phyloP scores from a whole-genome alignment of 92 coral and sea anemone genomes.

The Epizoanthus illoricatus region DNA sequence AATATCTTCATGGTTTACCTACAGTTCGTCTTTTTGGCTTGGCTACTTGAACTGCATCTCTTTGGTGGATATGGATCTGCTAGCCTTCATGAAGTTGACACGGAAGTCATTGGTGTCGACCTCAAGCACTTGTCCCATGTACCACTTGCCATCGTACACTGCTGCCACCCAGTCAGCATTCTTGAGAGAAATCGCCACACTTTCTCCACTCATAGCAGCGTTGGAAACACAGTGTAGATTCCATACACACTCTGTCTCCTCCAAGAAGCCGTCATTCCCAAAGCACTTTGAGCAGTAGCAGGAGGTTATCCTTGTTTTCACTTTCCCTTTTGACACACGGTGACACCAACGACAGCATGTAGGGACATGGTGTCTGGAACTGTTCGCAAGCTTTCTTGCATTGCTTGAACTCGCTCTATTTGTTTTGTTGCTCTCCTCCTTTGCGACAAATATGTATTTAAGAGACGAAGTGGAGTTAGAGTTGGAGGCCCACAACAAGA shows the following conservation, averaged over 20 bases:
- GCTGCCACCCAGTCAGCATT: slow-evolving; percentile 40
- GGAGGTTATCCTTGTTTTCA: slow-evolving; percentile 16
- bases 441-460: slow-evolving; percentile 32
- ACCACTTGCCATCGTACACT: slow-evolving; percentile 35
- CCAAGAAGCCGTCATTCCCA: slow-evolving; percentile 15
- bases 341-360: slow-evolving; percentile 23
- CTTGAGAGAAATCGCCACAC: not conserved
- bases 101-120: slow-evolving; percentile 19
- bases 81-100: slow-evolving; percentile 18
- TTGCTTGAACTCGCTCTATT: not conserved
- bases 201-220: not conserved
- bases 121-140: slow-evolving; percentile 24
- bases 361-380: slow-evolving; percentile 20
- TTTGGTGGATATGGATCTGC: slow-evolving; percentile 3
- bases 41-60: slow-evolving; percentile 32
- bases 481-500: slow-evolving; percentile 41
- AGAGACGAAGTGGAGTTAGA: slow-evolving; percentile 9
- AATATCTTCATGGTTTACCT: slow-evolving; percentile 20
- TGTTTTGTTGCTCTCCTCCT: slow-evolving; percentile 29
- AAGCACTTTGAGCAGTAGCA: slow-evolving; percentile 30
- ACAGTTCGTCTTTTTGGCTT: slow-evolving; percentile 29
- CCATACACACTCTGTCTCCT: slow-evolving; percentile 24
- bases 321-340: slow-evolving; percentile 9
- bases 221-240: slow-evolving; percentile 11
- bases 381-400: slow-evolving; percentile 3